Conservation (phyloP, 2,113 vertebrate species). For the Patagioenas fasciata region DNA sequence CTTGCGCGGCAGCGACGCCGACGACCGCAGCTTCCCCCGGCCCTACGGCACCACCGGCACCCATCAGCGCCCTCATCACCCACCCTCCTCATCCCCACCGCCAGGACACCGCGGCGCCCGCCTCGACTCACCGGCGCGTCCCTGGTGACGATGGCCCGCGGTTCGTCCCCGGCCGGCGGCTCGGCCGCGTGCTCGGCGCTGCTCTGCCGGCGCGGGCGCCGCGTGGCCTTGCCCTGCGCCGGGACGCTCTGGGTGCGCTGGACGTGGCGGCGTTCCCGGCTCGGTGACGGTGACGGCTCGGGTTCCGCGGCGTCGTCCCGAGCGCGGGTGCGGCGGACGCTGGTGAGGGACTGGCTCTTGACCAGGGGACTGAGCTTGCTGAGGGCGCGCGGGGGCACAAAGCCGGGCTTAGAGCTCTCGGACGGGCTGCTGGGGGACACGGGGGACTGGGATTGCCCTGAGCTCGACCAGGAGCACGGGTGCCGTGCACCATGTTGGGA, state of each 20-base stretch:
- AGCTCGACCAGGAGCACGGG: neutral
- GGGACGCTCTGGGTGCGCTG: constrained; percentile 89
- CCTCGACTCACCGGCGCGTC: fast-evolving
- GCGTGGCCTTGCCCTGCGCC: constrained; percentile 56
- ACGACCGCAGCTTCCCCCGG: neutral
- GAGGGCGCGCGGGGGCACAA: constrained; percentile 83
- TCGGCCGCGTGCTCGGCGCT: constrained; percentile 44
- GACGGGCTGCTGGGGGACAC: constrained; percentile 28
- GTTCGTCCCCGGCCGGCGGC: neutral
- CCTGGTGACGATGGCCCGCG: fast-evolving
- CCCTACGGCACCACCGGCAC: neutral
- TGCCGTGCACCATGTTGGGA: neutral
- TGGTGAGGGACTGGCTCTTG: constrained; percentile 82
- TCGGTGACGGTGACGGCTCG: fast-evolving
- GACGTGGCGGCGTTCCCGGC: constrained; percentile 60
- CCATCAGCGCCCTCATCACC: fast-evolving
- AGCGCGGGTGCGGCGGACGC: constrained; percentile 56
- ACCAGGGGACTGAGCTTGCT: constrained; percentile 83
- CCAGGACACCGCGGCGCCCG: fast-evolving
- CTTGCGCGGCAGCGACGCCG: constrained; percentile 66
- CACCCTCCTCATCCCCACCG: fast-evolving
- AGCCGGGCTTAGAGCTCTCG: constrained; percentile 76
- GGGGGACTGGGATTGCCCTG: fast-evolving
- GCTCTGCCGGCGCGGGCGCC: constrained; percentile 35
- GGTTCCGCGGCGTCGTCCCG: constrained; percentile 19